Conservation (phyloP, 2,888 invertebrate genomes). For the Nebria brevicollis region DNA sequence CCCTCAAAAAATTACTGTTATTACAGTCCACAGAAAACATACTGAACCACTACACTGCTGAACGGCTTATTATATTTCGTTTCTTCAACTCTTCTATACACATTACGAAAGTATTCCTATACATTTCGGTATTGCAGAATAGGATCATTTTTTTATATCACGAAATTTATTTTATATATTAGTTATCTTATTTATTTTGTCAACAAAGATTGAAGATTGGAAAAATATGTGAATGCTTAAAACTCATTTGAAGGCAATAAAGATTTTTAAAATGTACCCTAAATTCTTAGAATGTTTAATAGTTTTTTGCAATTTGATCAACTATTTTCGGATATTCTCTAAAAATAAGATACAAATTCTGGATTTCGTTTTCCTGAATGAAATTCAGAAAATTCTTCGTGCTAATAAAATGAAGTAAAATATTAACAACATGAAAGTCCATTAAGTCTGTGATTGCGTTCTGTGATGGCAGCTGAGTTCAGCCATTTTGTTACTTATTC, state of each 20-base stretch:
- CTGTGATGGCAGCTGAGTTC: neutral
- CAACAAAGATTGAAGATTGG: too few species aligned
- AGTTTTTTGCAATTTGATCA: too few species aligned
- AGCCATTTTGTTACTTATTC: slow-evolving; percentile 14
- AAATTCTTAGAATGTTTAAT: too few species aligned
- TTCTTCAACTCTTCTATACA: neutral
- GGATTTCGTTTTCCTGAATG: neutral
- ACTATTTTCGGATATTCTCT: neutral
- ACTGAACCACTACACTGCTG: slow-evolving; percentile 6
- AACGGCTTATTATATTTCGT: neutral
- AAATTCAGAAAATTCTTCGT: neutral
- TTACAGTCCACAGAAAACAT: slow-evolving; percentile 21
- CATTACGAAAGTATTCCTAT: neutral
- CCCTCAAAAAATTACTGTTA: slow-evolving; percentile 41
- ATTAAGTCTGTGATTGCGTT: neutral
- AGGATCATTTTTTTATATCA: neutral
- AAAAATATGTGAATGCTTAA: too few species aligned
- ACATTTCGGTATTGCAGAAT: neutral
- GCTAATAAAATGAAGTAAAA: neutral
- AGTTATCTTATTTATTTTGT: too few species aligned
- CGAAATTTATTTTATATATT: neutral
- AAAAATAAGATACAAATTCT: neutral
- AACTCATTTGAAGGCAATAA: too few species aligned
- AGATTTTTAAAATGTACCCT: too few species aligned
- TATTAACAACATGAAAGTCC: neutral